These are phyloP conservation scores for Megaleporinus macrocephalus DNA, from an alignment of 2,113 vertebrate genomes.

Conservation along the genomic window DNA sequence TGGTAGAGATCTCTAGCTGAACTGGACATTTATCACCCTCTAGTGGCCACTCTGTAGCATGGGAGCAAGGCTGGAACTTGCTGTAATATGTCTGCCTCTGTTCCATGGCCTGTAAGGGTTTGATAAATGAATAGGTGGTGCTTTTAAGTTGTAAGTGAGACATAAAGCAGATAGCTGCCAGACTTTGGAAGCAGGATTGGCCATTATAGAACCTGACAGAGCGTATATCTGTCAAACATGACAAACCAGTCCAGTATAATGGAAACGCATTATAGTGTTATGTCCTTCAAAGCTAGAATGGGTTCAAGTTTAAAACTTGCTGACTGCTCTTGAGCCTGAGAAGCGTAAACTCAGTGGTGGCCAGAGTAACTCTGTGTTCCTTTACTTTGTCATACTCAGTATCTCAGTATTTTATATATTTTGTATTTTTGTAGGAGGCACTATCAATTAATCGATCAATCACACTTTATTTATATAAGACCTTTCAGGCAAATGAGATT, in stretches of 20 bases:
- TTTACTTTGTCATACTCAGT: not conserved
- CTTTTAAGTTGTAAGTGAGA: not conserved
- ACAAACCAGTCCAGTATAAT: not conserved
- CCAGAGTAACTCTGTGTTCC: not conserved
- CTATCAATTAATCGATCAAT: too few relatives aligned
- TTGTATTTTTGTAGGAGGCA: too few relatives aligned
- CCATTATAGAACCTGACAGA: not conserved
- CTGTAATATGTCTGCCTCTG: not conserved
- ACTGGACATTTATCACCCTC: constrained; percentile 34
- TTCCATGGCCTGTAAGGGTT: not conserved
- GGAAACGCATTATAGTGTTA: not conserved
- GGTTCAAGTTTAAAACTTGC: not conserved
- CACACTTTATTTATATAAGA: too few relatives aligned
- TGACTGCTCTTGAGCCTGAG: not conserved
- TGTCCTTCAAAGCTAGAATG: not conserved
- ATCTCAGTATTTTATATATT: too few relatives aligned
- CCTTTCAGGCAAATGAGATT: too few relatives aligned
- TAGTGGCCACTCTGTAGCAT: constrained; percentile 37
- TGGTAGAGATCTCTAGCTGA: not conserved
- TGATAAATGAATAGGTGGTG: not conserved
- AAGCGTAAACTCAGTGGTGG: not conserved
- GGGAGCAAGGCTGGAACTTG: not conserved
- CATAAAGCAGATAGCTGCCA: not conserved
- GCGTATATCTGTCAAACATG: constrained; percentile 11
- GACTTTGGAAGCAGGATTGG: not conserved